Evolutionary conservation across 2,888 invertebrate species (phyloP), one percentile per base, ranked within the genome.

Genomic region (Amphipyra berbera): DNA sequence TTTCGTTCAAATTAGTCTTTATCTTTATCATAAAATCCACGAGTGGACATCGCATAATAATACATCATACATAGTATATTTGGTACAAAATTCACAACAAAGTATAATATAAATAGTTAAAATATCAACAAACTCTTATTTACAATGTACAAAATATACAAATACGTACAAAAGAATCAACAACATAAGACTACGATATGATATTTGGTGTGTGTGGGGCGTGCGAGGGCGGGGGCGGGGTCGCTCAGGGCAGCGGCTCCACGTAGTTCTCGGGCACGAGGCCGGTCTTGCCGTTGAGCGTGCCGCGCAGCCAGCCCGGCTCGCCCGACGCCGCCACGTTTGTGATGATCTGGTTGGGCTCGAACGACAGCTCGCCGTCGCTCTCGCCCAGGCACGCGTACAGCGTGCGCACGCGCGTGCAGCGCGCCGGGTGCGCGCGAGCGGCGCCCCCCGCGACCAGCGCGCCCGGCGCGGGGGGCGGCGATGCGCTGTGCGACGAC

Each of bases 221-320:
- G 8, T 38, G 54, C 9, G 7, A 33, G 41, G 46, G 9, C 27
- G 38, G 46, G 14, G 40, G 12, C 27, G 13, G 12, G 9, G 46
- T 2, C 61, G 64, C 45, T 96, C 95, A 97, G 78, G 97, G 97
- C 86, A 97, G 95, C 82, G 97, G 96, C 95, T 99, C 98, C 61
- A 99, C 98, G 93, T 99, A 99, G 95, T 99, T 99, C 93, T 98
- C 98, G 68, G 99, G 99, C 91, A 99, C 97, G 74, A 99, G 96
- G 52, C 99, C 99, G 50, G 97, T 97, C 94, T 97, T 97, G 65
- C 99, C 99, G 91, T 98, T 97, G 78, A 99, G 95, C 56, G 98
- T 97, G 73, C 99, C 99, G 90, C 99, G 98, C 85, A 99, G 95
- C 99, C 99, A 99, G 79, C 99, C 99, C 15, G 99, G 99, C 94